Base-by-base conservation (phyloP, 2,113 vertebrate species). In the Atrichornis clamosus region DNA sequence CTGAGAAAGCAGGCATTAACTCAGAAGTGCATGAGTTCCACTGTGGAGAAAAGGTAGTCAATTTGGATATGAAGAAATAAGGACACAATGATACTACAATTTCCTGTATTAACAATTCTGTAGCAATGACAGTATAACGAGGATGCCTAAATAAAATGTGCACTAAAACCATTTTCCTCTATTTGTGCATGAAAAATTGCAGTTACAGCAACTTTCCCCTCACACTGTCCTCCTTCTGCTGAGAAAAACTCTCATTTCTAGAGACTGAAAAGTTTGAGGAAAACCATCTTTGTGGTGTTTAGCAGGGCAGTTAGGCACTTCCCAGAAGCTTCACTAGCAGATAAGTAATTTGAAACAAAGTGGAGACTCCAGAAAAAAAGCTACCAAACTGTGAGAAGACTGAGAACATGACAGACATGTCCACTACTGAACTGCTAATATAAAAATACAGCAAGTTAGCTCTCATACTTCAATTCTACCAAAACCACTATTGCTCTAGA, bases 11-110 rank as follows among this genome's bases (percentile, higher is more conserved):
- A 13, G 24, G 32, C 8, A 39, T 13, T 46, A 84, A 65, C 20
- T 55, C 44, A 83, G 16, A 84, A 49, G 9, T 3, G 7, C 18
- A 7, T 0, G 0, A 72, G 27, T 1, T 24, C 7, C 9, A 4
- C 39, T 27, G 4, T 30, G 32, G 19, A 80, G 37, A 80, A 87
- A 87, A 76, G 11, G 18, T 5, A 65, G 41, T 1, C 58, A 59
- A 26, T 9, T 9, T 21, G 21, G 4, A 60, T 49, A 7, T 15
- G 19, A 73, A 81, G 32, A 93, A 56, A 64, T 10, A 24, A 55
- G 27, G 30, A 68, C 32, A n/a, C 2, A 4, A 33, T 6, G 15
- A 62, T 26, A 21, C 15, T 19, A 59, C 5, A 14, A 35, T 15
- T 27, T 67, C 26, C 13, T 12, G 39, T 7, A 18, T 27, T 47